These are phyloP conservation scores for Muricea muricata DNA, from an alignment of 92 coral and sea anemone species.

Conservation along the genomic window DNA sequence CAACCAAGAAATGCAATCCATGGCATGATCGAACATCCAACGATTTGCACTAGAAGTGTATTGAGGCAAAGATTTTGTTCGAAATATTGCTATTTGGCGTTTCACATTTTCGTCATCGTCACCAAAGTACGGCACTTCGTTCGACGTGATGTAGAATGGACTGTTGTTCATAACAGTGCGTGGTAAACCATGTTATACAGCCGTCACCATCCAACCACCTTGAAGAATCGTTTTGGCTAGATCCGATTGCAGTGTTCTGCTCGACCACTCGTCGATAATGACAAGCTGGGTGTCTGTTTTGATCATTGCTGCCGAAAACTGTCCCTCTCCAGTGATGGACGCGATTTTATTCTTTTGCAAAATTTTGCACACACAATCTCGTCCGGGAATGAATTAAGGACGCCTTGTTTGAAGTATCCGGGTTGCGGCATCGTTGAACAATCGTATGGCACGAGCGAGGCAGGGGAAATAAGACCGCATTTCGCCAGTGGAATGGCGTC, in stretches of 20 bases:
- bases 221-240: too few species aligned
- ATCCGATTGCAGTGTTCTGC: too few species aligned
- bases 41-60: background rate
- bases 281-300: background rate
- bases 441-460: background rate
- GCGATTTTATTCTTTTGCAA: too few species aligned
- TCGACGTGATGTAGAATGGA: constrained; percentile 29
- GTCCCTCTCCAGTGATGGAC: too few species aligned
- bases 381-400: constrained; percentile 30
- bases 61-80: background rate
- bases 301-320: constrained; percentile 22
- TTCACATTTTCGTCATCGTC: constrained; percentile 28
- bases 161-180: background rate
- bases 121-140: constrained; percentile 26
- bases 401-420: constrained; percentile 35
- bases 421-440: background rate
- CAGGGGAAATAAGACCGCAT: constrained; percentile 1
- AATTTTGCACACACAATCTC: background rate
- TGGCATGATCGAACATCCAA: background rate
- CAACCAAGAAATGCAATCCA: constrained; percentile 38
- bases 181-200: too few species aligned
- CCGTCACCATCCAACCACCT: too few species aligned
- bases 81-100: background rate
- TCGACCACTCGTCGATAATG: too few species aligned
- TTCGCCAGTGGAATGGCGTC: background rate